Evolutionary conservation across 2,888 invertebrate species (phyloP).

Genomic region (Scaptomyza flava): DNA sequence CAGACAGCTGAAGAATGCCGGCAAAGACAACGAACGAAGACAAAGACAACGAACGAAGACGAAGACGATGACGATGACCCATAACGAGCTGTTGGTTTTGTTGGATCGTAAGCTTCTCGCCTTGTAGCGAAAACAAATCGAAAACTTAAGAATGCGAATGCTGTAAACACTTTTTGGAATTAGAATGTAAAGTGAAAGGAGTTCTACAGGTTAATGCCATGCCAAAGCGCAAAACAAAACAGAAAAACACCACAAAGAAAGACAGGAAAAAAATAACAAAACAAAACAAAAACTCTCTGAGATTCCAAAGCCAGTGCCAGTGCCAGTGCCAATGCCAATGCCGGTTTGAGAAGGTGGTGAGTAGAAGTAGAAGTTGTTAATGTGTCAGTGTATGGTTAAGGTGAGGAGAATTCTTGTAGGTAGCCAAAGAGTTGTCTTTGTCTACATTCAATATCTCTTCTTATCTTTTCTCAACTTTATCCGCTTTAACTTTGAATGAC

Average conservation of each 20-base stretch:
- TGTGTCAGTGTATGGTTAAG: not conserved
- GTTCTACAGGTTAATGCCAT: constrained; percentile 74
- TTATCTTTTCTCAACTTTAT: constrained; percentile 1
- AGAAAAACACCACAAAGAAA: not conserved
- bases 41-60: not conserved
- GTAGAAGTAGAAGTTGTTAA: not conserved
- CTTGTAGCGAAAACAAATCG: constrained; percentile 41
- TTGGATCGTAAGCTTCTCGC: constrained; percentile 51
- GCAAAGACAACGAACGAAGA: constrained; percentile 5
- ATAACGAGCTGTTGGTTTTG: constrained; percentile 43
- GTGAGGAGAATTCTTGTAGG: not conserved
- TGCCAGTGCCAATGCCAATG: not conserved
- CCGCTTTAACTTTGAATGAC: constrained; percentile 19
- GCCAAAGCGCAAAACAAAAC: constrained; percentile 30
- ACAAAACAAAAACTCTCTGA: constrained; percentile 5
- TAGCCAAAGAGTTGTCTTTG: constrained; percentile 6
- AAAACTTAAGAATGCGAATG: constrained; percentile 68
- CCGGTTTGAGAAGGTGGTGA: constrained; percentile 16
- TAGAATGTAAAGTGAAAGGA: constrained; percentile 80
- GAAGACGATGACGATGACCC: constrained; percentile 46
- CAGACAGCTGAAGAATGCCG: constrained; percentile 37
- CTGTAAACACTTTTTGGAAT: constrained; percentile 67
- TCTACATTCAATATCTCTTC: not conserved
- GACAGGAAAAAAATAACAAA: constrained; percentile 5
- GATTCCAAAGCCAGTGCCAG: constrained; percentile 15